phyloP scores from a whole-genome alignment of 2,888 invertebrate species.

The Drosophila tanythrix region DNA sequence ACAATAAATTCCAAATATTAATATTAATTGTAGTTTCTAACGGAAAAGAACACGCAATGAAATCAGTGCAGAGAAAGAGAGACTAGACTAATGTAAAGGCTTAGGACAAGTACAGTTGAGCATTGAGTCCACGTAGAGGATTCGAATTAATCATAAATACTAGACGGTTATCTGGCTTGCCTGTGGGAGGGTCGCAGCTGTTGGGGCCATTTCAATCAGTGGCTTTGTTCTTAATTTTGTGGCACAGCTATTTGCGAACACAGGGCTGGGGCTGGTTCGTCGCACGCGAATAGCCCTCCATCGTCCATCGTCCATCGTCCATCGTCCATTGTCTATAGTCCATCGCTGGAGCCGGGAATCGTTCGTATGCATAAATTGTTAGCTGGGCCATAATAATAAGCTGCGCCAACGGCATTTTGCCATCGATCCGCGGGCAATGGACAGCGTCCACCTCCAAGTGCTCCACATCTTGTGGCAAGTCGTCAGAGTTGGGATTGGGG shows the following conservation, averaged over 20 bases:
- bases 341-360: conserved; percentile 5
- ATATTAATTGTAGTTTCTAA: not conserved
- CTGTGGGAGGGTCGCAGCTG: not conserved
- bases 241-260: conserved; percentile 41
- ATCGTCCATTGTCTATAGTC: not conserved
- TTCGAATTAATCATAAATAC: conserved; percentile 2
- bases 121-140: not conserved
- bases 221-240: conserved; percentile 59
- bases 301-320: not conserved
- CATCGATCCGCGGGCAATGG: conserved; percentile 36
- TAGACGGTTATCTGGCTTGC: not conserved
- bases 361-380: conserved; percentile 56
- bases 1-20: not conserved
- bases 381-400: conserved; percentile 31
- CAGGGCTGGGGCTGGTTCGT: conserved; percentile 15
- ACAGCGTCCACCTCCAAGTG: conserved; percentile 23
- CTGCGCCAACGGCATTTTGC: conserved; percentile 15
- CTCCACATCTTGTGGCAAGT: conserved; percentile 2
- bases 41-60: not conserved
- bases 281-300: not conserved
- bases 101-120: not conserved
- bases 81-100: not conserved
- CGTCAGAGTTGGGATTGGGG: conserved; percentile 7
- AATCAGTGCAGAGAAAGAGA: too few relatives aligned
- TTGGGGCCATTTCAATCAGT: conserved; percentile 59